phyloP scores from a whole-genome alignment of 2,797 vertebrate species.

The Thunnus albacares region DNA sequence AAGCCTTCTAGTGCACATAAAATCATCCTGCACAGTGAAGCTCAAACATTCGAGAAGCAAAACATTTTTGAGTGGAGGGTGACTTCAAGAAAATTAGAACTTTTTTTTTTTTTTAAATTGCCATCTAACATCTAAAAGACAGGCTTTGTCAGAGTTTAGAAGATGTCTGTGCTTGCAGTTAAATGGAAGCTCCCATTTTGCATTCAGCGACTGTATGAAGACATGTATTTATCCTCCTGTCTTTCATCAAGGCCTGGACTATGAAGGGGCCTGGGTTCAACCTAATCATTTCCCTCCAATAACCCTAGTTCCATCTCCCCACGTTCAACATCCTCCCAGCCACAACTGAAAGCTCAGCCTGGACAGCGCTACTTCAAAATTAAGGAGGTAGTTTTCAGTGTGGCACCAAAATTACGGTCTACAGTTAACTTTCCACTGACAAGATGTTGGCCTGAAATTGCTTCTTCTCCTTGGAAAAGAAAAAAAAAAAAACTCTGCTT shows the following conservation, averaged over 20 bases:
- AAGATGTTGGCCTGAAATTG: conserved; percentile 59
- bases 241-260: conserved; percentile 71
- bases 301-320: conserved; percentile 53
- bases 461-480: conserved; percentile 44
- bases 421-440: conserved; percentile 78
- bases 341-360: conserved; percentile 75
- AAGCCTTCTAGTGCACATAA: no score
- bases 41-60: no score
- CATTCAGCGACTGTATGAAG: conserved; percentile 36
- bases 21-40: no score
- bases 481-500: conserved; percentile 8
- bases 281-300: conserved; percentile 73
- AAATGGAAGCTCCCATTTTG: conserved; percentile 56
- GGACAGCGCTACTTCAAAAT: conserved; percentile 70
- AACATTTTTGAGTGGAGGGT: no score
- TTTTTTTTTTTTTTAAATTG: background rate
- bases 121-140: background rate
- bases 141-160: conserved; percentile 23
- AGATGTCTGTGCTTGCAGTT: conserved; percentile 1
- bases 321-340: conserved; percentile 65
- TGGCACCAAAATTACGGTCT: conserved; percentile 79
- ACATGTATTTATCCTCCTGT: conserved; percentile 56
- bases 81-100: background rate
- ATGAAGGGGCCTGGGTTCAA: conserved; percentile 52
- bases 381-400: conserved; percentile 73